Conservation (phyloP, 2,113 vertebrate genomes). For the Percopsis transmontana region DNA sequence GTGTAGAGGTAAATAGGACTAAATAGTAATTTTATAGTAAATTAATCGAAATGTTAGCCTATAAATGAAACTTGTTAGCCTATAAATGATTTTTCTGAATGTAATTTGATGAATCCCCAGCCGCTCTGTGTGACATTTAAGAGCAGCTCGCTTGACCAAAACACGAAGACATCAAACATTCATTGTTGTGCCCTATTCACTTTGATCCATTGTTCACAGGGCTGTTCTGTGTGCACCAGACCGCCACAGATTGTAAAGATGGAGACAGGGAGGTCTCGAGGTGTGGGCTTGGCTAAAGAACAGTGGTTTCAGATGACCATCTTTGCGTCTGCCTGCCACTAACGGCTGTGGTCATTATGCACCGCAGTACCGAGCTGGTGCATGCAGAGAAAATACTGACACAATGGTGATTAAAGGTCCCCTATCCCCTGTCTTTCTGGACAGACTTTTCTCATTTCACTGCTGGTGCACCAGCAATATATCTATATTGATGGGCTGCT, state of each 20-base stretch:
- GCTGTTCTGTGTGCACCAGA: not conserved
- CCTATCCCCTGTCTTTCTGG: too few relatives aligned
- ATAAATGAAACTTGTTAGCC: too few relatives aligned
- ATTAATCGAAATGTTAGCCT: too few relatives aligned
- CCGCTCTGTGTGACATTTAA: too few relatives aligned
- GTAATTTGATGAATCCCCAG: too few relatives aligned
- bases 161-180: not conserved
- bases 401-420: slow-evolving; percentile 45
- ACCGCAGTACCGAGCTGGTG: slow-evolving; percentile 21
- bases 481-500: slow-evolving; percentile 21
- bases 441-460: not conserved
- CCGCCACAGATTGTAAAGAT: not conserved
- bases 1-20: too few relatives aligned
- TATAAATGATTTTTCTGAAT: too few relatives aligned
- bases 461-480: not conserved
- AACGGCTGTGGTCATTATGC: slow-evolving; percentile 26
- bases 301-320: slow-evolving; percentile 40
- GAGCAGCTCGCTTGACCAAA: not conserved
- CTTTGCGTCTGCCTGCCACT: slow-evolving; percentile 36
- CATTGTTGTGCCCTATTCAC: slow-evolving; percentile 8
- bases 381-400: slow-evolving; percentile 43
- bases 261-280: not conserved
- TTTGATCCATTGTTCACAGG: slow-evolving; percentile 37
- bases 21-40: too few relatives aligned
- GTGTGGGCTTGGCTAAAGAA: slow-evolving; percentile 7